Conservation (phyloP, 1,140 invertebrate genomes). For the Sminthurinus signatus region DNA sequence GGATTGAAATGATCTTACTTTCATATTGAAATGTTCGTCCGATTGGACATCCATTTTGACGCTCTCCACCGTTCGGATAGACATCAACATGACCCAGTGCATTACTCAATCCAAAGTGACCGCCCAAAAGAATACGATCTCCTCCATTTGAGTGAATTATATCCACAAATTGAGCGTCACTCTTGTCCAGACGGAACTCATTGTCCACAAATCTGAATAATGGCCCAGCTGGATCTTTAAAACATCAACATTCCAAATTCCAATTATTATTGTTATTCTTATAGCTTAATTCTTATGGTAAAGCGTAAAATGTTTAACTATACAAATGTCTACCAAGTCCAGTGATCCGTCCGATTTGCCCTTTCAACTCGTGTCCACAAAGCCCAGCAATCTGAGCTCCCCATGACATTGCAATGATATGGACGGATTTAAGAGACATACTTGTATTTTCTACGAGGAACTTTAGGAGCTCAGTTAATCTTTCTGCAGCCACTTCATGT, state of each 20-base stretch:
- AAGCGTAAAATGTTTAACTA: too few relatives aligned
- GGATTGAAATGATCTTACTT: slow-evolving; percentile 30
- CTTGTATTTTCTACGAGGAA: slow-evolving; percentile 25
- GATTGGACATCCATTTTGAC: slow-evolving; percentile 24
- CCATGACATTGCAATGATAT: too few relatives aligned
- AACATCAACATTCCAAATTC: too few relatives aligned
- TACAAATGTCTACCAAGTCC: too few relatives aligned
- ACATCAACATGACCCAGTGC: slow-evolving; percentile 34
- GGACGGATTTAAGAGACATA: slow-evolving; percentile 16
- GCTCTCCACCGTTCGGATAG: slow-evolving; percentile 28
- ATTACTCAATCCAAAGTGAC: slow-evolving; percentile 23
- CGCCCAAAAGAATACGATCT: slow-evolving; percentile 15
- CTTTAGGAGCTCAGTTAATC: slow-evolving; percentile 28
- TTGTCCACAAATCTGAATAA: slow-evolving; percentile 31
- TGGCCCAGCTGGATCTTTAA: slow-evolving; percentile 35
- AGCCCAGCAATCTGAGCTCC: slow-evolving; percentile 28
- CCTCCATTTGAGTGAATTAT: slow-evolving; percentile 35
- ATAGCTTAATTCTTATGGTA: too few relatives aligned
- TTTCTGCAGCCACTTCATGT: slow-evolving; percentile 26
- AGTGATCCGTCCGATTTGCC: slow-evolving; percentile 33
- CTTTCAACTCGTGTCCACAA: slow-evolving; percentile 23
- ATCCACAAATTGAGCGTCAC: slow-evolving; percentile 38
- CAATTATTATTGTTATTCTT: too few relatives aligned
- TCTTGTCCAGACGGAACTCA: slow-evolving; percentile 33
- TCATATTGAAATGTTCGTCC: slow-evolving; percentile 15